Conservation (phyloP, 2,113 vertebrate species). For the Neolamprologus falcicula region DNA sequence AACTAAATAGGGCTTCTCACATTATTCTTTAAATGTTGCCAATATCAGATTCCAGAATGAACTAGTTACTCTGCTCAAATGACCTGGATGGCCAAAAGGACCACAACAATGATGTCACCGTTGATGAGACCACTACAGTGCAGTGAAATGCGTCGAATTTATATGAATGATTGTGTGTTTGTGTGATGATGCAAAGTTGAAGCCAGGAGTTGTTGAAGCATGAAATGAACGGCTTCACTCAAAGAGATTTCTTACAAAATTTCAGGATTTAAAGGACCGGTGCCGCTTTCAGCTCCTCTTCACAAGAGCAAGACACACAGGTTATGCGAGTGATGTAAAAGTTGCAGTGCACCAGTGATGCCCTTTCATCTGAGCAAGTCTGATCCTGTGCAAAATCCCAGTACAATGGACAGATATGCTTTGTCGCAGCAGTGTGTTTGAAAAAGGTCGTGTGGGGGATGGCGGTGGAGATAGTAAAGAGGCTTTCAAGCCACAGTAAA, state of each 20-base stretch:
- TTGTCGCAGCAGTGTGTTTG: background rate
- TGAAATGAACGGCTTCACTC: background rate
- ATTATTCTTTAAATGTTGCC: background rate
- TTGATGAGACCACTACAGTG: background rate
- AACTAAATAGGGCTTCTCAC: background rate
- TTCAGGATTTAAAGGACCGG: background rate
- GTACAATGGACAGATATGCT: background rate
- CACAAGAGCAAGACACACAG: background rate
- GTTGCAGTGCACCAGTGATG: background rate
- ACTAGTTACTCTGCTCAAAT: background rate
- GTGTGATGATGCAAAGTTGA: background rate
- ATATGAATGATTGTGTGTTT: background rate
- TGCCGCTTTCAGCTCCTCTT: background rate
- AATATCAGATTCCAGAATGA: background rate
- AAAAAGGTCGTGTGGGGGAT: background rate
- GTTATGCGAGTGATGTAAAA: background rate
- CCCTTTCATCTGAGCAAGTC: background rate
- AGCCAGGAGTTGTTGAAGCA: background rate
- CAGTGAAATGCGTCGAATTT: fast-evolving
- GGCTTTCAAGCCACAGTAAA: background rate
- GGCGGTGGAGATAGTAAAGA: background rate
- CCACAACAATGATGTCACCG: background rate
- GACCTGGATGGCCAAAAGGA: background rate
- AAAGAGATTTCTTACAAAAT: background rate
- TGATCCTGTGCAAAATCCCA: background rate